phyloP scores from a whole-genome alignment of 1,140 invertebrate species.

The Samia ricini region DNA sequence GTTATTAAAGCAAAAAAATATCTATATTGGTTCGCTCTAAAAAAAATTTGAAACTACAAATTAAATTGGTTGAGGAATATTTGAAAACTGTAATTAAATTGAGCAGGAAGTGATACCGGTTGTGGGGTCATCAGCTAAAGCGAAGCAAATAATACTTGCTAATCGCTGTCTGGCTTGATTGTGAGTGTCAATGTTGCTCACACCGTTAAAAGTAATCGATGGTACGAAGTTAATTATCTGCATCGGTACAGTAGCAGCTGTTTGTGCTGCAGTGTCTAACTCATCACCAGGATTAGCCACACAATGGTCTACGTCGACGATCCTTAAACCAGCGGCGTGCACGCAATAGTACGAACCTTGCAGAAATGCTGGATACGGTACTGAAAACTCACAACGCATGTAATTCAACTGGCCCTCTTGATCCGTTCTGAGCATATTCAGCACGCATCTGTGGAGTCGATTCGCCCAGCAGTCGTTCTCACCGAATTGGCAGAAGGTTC shows the following conservation, averaged over 20 bases:
- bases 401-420: slow-evolving; percentile 50
- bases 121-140: slow-evolving; percentile 40
- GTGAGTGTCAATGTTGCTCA: slow-evolving; percentile 26
- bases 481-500: slow-evolving; percentile 50
- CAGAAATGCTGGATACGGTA: slow-evolving; percentile 32
- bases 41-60: neutral
- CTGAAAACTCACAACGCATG: slow-evolving; percentile 60
- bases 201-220: slow-evolving; percentile 51
- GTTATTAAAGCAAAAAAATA: neutral
- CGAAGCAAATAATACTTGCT: slow-evolving; percentile 44
- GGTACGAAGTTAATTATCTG: slow-evolving; percentile 51
- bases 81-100: neutral
- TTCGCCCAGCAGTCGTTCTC: slow-evolving; percentile 59
- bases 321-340: slow-evolving; percentile 30
- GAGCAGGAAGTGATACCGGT: slow-evolving; percentile 38
- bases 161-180: slow-evolving; percentile 29
- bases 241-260: slow-evolving; percentile 33
- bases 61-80: neutral
- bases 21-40: neutral
- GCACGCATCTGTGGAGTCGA: slow-evolving; percentile 57
- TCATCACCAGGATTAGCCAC: slow-evolving; percentile 34
- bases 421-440: slow-evolving; percentile 43
- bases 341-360: slow-evolving; percentile 49
- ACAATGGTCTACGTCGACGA: slow-evolving; percentile 49
- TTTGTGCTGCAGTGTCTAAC: slow-evolving; percentile 36